These are phyloP conservation scores for Anadara kagoshimensis DNA, from an alignment of 1,140 invertebrate species.

Conservation along the genomic window DNA sequence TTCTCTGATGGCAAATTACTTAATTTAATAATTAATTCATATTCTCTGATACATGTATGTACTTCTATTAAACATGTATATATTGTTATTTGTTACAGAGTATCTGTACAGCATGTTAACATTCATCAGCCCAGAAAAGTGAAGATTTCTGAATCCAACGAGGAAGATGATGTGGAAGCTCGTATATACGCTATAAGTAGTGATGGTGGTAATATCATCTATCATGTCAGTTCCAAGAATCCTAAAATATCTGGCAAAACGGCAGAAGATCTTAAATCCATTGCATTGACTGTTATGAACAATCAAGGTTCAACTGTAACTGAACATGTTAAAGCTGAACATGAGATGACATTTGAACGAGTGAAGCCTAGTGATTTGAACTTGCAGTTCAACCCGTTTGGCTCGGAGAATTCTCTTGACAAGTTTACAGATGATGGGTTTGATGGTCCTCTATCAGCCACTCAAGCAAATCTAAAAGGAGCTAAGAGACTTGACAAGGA, in stretches of 20 bases:
- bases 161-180: conserved; percentile 73
- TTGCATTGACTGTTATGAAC: conserved; percentile 60
- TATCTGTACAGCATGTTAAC: conserved; percentile 89
- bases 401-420: conserved; percentile 68
- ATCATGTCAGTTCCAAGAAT: conserved; percentile 80
- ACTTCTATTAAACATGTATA: too few species aligned
- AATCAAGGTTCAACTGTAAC: conserved; percentile 58
- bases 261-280: conserved; percentile 63
- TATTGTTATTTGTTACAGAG: conserved; percentile 60
- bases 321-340: conserved; percentile 50
- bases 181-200: conserved; percentile 91
- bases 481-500: conserved; percentile 64
- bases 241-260: conserved; percentile 54
- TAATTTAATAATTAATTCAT: too few species aligned
- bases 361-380: conserved; percentile 67
- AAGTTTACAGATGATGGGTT: conserved; percentile 64
- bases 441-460: conserved; percentile 43
- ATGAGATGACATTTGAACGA: conserved; percentile 68
- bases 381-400: conserved; percentile 71
- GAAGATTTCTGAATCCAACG: conserved; percentile 57
- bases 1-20: too few species aligned
- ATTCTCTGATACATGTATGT: too few species aligned
- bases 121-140: conserved; percentile 81
- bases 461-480: conserved; percentile 49
- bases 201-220: conserved; percentile 89